Evolutionary conservation across 1,140 invertebrate genomes (phyloP), one percentile per base, ranked within the genome.

Genomic region (Triops longicaudatus): DNA sequence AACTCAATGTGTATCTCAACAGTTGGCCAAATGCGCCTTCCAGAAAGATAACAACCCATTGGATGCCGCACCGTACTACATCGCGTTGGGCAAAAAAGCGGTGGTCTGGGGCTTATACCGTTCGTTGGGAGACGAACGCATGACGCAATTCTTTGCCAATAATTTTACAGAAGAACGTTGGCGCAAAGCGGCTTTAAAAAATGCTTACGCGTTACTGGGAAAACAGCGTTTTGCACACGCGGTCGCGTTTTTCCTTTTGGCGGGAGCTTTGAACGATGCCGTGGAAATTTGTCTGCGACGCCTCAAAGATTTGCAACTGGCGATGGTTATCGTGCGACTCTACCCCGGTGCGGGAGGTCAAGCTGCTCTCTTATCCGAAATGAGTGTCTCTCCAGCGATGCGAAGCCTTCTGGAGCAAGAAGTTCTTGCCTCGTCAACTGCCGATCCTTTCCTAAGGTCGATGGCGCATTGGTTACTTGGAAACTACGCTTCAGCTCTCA

Each of bases 11-110:
- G 79, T 72, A 76, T 80, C 73, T 22, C 50, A 77, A 73, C 79
- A 88, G 85, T 83, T 98, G 22, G 96, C 96, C 0, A 97, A 97
- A 84, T 90, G 93, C 17, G 90, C 95, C 0, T 98, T 95, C 83
- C 93, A 96, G 85, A 83, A 85, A 0, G 91, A 93, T 41, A 92
- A 97, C 84, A 95, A 99, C 84, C 98, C 98, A 0, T 87, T 99
- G 82, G 98, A 99, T 84, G 96, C 98, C 6, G 96, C 98, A 1
- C 86, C 99, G 12, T 99, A 96, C 84, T 99, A 99, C 84, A 85
- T 99, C 75, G 97, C 98, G 5, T 97, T 99, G 96, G 97, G 94
- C 83, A 99, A 99, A 86, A 98, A 99, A 82, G 97, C 92, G 82
- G 86, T 99, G 7, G 89, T 99, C 0, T 98, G 96, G 93, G 97